Base-by-base conservation (phyloP, 2,888 invertebrate genomes). In the Tetragonisca angustula region DNA sequence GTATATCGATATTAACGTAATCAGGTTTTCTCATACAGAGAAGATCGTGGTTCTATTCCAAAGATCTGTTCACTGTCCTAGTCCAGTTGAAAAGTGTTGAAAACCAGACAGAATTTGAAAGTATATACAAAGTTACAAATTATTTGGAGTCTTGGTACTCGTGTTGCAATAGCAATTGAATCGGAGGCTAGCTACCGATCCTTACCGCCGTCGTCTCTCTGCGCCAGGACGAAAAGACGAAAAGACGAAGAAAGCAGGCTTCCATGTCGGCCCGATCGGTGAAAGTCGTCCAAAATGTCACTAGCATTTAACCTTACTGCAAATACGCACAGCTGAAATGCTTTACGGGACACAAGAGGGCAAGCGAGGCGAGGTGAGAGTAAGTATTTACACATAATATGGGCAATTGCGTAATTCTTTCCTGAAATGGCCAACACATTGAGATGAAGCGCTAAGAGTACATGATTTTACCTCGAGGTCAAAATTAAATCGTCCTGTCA, bases 221-320 rank as follows among this genome's bases (percentile, higher is more conserved):
- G 21, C 43, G 85, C 49, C 79, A 76, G 84, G 61, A 27, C 19
- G 9, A 61, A 27, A 24, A 36, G 84, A 87, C 89, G 89, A 92
- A 93, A 93, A 92, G 88, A 91, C 90, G 92, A 93, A 93, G 93
- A 93, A 93, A 93, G 93, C 91, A 91, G 88, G 79, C 73, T 70
- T 83, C 75, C 75, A 79, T 88, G 90, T 80, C 88, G 89, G 86
- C 77, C 85, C 88, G 89, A 86, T 83, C 83, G 89, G 94, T 94
- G 93, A 94, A 94, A 94, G 93, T 93, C 92, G 91, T 92, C 92
- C 92, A 93, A 94, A 94, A 94, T 94, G 94, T 94, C 93, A 94
- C 90, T 89, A 92, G 90, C 89, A 92, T 92, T 93, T 93, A 93
- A 93, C 93, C 93, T 93, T 92, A 93, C 90, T 87, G 91, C 89